Evolutionary conservation across 2,113 vertebrate species (phyloP).

Genomic region (Mirounga angustirostris): DNA sequence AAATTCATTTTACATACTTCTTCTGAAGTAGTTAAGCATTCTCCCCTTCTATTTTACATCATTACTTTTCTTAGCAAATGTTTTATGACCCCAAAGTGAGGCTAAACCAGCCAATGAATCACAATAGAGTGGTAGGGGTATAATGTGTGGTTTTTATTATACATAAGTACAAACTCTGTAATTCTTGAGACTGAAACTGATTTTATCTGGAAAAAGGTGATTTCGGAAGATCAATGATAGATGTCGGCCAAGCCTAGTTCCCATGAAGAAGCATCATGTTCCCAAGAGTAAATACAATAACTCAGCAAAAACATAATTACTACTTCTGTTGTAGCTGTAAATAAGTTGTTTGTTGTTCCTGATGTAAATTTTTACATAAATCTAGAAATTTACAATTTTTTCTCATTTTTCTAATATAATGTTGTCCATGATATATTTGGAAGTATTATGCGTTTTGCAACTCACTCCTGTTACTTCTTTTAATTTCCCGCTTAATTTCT

Average conservation of each 20-base stretch:
- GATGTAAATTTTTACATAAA: neutral
- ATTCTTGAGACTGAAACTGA: neutral
- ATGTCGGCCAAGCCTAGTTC: neutral
- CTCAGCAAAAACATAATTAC: neutral
- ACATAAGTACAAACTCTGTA: neutral
- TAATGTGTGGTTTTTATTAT: neutral
- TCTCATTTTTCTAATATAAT: neutral
- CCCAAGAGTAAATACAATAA: neutral
- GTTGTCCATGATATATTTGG: neutral
- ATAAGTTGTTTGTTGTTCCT: neutral
- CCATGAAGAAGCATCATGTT: neutral
- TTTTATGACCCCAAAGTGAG: neutral
- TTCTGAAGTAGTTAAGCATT: neutral
- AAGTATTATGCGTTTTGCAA: neutral
- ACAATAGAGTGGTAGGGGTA: neutral
- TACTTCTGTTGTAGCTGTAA: neutral
- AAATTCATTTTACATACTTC: neutral
- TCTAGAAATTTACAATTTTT: neutral
- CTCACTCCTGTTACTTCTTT: neutral
- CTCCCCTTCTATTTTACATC: neutral
- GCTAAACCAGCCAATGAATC: neutral
- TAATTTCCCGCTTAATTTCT: neutral
- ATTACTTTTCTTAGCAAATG: slow-evolving; percentile 37
- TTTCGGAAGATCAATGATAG: neutral
- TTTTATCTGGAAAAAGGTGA: neutral